Evolutionary conservation across 2,113 vertebrate genomes (phyloP), one percentile per base, ranked within the genome.

Genomic region (Oxyruncus cristatus): DNA sequence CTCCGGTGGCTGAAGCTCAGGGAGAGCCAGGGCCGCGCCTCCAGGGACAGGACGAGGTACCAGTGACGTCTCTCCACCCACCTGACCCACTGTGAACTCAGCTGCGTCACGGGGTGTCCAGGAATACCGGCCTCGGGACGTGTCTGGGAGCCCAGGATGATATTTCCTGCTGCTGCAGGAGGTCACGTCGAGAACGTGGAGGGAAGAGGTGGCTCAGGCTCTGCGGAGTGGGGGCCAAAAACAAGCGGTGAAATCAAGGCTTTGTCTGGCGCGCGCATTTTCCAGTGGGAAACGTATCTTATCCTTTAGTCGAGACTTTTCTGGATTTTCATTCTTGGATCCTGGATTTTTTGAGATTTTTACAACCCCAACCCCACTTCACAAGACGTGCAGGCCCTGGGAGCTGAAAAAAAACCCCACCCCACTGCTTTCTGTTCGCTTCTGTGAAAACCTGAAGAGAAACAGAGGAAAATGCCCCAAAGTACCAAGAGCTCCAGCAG

Each of bases 101-200:
- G 71, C 33, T 11, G 3, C 1, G 0, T 18, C 3, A 13, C 62
- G 3, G 42, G 5, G 37, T 22, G 58, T 39, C 80, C 7, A 1
- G 80, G 84, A 94, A 30, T 1, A 7, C 6, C 0, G 1, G 37
- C 42, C 46, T 8, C 0, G 0, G 53, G 37, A 7, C 27, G 23
- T 0, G 0, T 7, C 84, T 23, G 55, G 55, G 68, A 80, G 41
- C 26, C 6, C 0, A 0, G 14, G 28, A 2, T 49, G 28, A 2
- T 49, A 8, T 77, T 89, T 70, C 77, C 90, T 80, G 11, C 28
- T 53, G 42, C 32, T 59, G 55, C 50, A 37, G 71, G 5, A 61
- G 19, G 27, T 59, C 50, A 22, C 26, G 2, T 2, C 0, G 4
- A 26, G 62, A 37, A 58, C 16, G 44, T 46, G 24, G 47, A 37